These are phyloP conservation scores for Hydroisotoma schaefferi DNA, from an alignment of 2,888 invertebrate genomes.

Conservation along the genomic window DNA sequence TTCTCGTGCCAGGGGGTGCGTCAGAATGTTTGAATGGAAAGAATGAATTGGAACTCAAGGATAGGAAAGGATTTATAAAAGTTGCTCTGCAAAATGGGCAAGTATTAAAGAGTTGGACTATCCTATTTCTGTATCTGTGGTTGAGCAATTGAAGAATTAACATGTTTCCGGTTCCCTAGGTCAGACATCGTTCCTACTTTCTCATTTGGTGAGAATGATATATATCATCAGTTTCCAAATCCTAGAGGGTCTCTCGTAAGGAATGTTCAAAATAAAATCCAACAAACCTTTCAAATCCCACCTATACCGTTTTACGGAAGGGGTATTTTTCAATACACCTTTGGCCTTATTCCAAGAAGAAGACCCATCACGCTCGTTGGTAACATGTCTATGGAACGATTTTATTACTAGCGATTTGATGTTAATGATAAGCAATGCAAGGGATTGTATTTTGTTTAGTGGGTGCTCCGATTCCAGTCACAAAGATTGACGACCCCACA, in stretches of 20 bases:
- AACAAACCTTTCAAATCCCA: too few species aligned
- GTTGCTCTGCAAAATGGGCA: constrained; percentile 72
- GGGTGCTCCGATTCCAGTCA: constrained; percentile 76
- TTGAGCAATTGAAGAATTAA: too few species aligned
- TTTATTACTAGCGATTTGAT: background rate
- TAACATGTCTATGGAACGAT: constrained; percentile 10
- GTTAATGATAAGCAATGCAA: too few species aligned
- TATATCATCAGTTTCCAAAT: constrained; percentile 71
- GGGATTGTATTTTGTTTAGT: too few species aligned
- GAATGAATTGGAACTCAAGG: constrained; percentile 68
- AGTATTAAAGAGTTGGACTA: too few species aligned
- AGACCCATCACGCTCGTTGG: constrained; percentile 59
- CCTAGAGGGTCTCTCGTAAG: constrained; percentile 67
- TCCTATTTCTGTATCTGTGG: too few species aligned
- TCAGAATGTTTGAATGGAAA: constrained; percentile 57
- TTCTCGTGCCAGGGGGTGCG: constrained; percentile 76
- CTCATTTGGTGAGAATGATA: constrained; percentile 84
- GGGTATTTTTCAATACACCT: constrained; percentile 86
- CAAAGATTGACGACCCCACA: constrained; percentile 67
- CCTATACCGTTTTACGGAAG: constrained; percentile 55
- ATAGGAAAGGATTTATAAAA: constrained; percentile 73
- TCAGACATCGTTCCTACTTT: constrained; percentile 80
- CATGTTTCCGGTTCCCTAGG: constrained; percentile 56
- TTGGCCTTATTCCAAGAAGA: constrained; percentile 78
- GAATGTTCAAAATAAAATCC: constrained; percentile 67